Base-by-base conservation (phyloP, 2,797 vertebrate genomes). In the Cyclura pinguis region DNA sequence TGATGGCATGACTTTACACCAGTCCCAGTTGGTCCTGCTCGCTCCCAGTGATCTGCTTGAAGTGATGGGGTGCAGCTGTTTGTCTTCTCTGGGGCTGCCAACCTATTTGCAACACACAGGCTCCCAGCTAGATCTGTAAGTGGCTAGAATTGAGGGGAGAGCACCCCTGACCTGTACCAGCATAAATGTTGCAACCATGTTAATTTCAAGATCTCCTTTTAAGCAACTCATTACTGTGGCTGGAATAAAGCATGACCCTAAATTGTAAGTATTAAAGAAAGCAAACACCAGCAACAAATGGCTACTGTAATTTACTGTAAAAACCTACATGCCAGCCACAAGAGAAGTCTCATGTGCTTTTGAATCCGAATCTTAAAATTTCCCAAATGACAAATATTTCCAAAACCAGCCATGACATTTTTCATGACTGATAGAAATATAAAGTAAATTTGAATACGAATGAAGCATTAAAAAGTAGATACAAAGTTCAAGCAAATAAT, bases 191-290 rank as follows among this genome's bases (percentile, higher is more conserved):
- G 77, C 38, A 89, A 16, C 42, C 74, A 74, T 1, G 35, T 29
- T 18, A 62, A 69, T 62, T 89, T 91, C 67, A 69, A 86, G 89
- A 87, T 88, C 62, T 27, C 16, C 67, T 92, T 81, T 47, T 47
- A 47, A 52, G 52, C 52, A 52, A 12, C 52, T 52, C 52, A 52
- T 52, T 52, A 52, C 52, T 52, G 10, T 52, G 52, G 52, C 52
- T 52, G 52, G 52, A 52, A 52, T 52, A 52, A 52, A 52, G 52
- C 52, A 52, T 52, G 52, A 52, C 7, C 52, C 52, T 52, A 52
- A 52, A 52, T 52, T 52, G 7, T 52, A 52, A 52, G 52, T 52
- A 52, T 52, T 52, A 10, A 52, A 52, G 52, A 52, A 52, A 52
- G 52, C 52, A 52, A 52, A 52, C 52, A 52, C 52, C 52, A 52